phyloP scores from a whole-genome alignment of 2,888 invertebrate genomes.

The Lepidochrysops patricia region DNA sequence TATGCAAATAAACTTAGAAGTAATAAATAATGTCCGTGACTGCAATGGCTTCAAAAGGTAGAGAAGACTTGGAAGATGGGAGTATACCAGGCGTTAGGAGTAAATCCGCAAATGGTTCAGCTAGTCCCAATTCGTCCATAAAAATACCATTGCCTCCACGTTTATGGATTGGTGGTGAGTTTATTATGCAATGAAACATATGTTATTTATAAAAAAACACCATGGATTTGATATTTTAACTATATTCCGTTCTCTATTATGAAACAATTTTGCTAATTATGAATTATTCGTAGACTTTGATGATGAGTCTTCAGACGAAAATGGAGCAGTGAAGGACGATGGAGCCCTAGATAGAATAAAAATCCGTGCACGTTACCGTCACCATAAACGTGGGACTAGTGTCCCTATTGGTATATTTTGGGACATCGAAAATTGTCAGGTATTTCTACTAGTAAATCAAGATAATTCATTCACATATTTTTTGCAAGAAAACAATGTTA shows the following conservation, averaged over 20 bases:
- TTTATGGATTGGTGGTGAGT: conserved; percentile 64
- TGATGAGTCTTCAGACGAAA: conserved; percentile 61
- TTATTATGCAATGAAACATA: conserved; percentile 30
- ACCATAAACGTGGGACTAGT: conserved; percentile 47
- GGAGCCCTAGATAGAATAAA: conserved; percentile 43
- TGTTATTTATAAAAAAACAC: conserved; percentile 16
- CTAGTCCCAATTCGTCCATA: conserved; percentile 49
- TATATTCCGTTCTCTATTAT: neutral
- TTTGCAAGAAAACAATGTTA: neutral
- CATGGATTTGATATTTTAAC: neutral
- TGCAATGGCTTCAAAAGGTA: conserved; percentile 45
- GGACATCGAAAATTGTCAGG: conserved; percentile 94
- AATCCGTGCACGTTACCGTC: conserved; percentile 55
- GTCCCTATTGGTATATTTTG: conserved; percentile 90
- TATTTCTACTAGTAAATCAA: conserved; percentile 34
- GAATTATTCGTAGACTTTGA: conserved; percentile 46
- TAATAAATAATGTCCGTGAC: conserved; percentile 36
- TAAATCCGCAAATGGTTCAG: conserved; percentile 62
- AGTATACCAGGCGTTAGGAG: conserved; percentile 45
- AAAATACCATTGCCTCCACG: conserved; percentile 71
- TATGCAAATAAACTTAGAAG: conserved; percentile 42
- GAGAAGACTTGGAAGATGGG: conserved; percentile 33
- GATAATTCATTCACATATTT: neutral
- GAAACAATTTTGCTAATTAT: neutral
- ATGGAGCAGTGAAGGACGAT: conserved; percentile 46